A percentile compares a stretch with the other conserved stretches of the same genome.
Conservation (phyloP, 2,113 vertebrate species). For the Hippotragus niger region DNA sequence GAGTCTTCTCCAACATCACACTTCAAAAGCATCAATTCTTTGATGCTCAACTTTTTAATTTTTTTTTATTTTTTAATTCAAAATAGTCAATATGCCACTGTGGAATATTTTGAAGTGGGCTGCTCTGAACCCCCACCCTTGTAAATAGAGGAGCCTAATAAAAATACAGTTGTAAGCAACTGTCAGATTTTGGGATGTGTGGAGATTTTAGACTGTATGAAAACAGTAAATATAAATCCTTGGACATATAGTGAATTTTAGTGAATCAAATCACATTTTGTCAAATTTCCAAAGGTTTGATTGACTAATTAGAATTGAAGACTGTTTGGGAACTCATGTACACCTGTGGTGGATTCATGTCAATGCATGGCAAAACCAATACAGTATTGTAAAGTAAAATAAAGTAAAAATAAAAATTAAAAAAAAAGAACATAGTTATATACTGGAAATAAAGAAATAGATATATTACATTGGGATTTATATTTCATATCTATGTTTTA, state of each 20-base stretch:
- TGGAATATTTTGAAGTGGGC: not conserved
- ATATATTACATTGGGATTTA: not conserved
- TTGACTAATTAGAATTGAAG: not conserved
- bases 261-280: not conserved
- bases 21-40: too few species aligned
- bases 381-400: too few species aligned
- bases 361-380: too few species aligned
- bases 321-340: too few species aligned
- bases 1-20: too few species aligned
- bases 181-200: not conserved
- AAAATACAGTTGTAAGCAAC: not conserved
- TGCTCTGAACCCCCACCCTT: not conserved
- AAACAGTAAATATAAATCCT: not conserved
- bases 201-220: not conserved
- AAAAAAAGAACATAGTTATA: not conserved
- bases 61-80: not conserved
- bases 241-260: not conserved
- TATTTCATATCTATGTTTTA: not conserved
- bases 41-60: fast-evolving
- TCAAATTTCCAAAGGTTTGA: not conserved
- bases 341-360: too few species aligned
- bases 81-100: not conserved
- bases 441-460: not conserved
- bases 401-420: not conserved
- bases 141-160: not conserved